Evolutionary conservation across 2,888 invertebrate species (phyloP), one percentile per base, ranked within the genome.

Genomic region (Salticus scenicus): DNA sequence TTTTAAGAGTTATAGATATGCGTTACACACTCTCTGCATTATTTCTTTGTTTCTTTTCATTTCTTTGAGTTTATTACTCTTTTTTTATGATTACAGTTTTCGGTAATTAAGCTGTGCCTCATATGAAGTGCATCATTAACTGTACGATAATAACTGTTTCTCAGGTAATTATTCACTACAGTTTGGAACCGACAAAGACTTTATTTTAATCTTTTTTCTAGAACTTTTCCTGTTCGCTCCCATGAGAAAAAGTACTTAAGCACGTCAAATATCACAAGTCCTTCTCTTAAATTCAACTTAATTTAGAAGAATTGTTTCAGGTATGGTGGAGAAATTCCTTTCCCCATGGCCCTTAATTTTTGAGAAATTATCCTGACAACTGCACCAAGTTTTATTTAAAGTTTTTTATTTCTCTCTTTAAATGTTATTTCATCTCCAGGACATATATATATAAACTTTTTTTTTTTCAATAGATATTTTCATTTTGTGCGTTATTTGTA

Each of bases 61-160:
- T 37, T 7, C 10, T 7, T 10, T 37, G 10, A 10, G 10, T 4
- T 37, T 37, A 37, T 37, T 37, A 4, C 37, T 37, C 10, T 37
- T 37, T 71, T 79, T 85, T 77, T 79, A 79, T 70, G 73, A 74
- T 42, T 75, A 42, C 31, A 78, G 77, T 85, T 79, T 66, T 70
- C 64, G 63, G 85, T 85, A 85, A 85, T 85, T 85, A 85, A 85
- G 79, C 79, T 69, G 74, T 76, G 70, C 72, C 86, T 86, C 80
- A 76, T 70, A 80, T 72, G 76, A 80, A 85, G 86, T 72, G 74
- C 70, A 51, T 76, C 86, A 86, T 86, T 86, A 86, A 86, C 66
- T 30, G 47, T 41, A 42, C 80, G 86, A 80, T 75, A 86, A 80
- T 85, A 85, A 79, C 85, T 75, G 80, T 37, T 4, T 80, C 86